Evolutionary conservation across 2,888 invertebrate species (phyloP), one percentile per base, ranked within the genome.

Genomic region (Odontocolon sp.): DNA sequence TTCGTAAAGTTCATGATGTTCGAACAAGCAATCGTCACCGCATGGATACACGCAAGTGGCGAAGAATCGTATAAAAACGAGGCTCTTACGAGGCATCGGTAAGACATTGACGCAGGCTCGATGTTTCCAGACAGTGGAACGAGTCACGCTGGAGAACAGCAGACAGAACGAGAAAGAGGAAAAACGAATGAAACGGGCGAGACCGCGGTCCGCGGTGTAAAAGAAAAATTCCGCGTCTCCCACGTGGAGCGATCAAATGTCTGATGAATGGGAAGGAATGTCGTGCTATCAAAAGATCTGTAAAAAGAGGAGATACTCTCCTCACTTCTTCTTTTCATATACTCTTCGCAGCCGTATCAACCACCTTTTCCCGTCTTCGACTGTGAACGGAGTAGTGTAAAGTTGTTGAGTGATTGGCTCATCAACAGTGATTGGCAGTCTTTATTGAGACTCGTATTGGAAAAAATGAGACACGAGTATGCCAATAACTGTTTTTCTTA

Each of bases 181-280:
- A 14, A 14, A 16, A 52, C 52, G 38, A 28, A 1, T 8, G 31
- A 52, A 31, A 52, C 14, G 9, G 1, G 28, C 16, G 21, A 3
- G n/a, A n/a, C n/a, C 23, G 21, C 23, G 45, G 6, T 1, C 23
- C n/a, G n/a, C 21, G 23, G 77, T 71, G 78, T 71, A 81, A 77
- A n/a, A n/a, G 71, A 84, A 82, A 85, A 86, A 87, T 87, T 87
- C 85, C 83, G 84, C 81, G 81, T 85, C 86, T 85, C 87, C 86
- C 77, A 87, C 86, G 85, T 85, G 85, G 84, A 85, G 86, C 89
- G 89, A 89, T 89, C 89, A 89, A 89, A 89, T 89, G 86, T 89
- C 89, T 89, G 89, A 89, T 85, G 88, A 87, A 89, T 88, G 88
- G 83, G 82, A 85, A 87, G 86, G 89, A 89, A 89, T 89, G 89